Evolutionary conservation across 1,140 invertebrate species (phyloP).

Genomic region (Drosophila pruinosa): DNA sequence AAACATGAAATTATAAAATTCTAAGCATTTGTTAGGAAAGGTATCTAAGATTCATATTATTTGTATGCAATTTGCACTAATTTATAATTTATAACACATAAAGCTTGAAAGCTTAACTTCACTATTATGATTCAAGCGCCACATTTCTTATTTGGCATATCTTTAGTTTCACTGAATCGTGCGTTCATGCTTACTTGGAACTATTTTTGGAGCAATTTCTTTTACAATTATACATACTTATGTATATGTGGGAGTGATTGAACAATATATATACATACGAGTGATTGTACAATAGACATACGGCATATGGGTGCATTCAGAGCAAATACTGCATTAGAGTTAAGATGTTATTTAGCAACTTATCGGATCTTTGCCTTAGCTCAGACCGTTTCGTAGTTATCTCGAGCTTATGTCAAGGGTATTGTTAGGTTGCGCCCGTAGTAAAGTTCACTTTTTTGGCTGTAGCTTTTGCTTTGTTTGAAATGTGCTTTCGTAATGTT

Average conservation of each 20-base stretch:
- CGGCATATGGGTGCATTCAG: neutral
- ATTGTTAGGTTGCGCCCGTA: conserved; percentile 16
- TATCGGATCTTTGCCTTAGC: conserved; percentile 2
- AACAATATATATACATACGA: too few species aligned
- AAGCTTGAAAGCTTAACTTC: conserved; percentile 12
- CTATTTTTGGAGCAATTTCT: conserved; percentile 7
- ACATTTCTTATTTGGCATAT: conserved; percentile 15
- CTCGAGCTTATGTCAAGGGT: conserved; percentile 39
- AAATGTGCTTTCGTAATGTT: conserved; percentile 69
- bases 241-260: neutral
- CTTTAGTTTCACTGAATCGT: conserved; percentile 14
- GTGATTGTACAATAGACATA: neutral
- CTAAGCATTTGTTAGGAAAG: neutral
- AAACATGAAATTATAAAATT: neutral
- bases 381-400: neutral
- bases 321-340: neutral
- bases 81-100: neutral
- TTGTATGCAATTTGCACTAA: neutral
- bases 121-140: conserved; percentile 14
- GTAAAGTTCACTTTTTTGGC: conserved; percentile 44
- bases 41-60: neutral
- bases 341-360: conserved; percentile 1
- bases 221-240: conserved; percentile 4
- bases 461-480: conserved; percentile 56
- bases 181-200: neutral